Evolutionary conservation across 2,888 invertebrate species (phyloP).

Genomic region (Theodoxus fluviatilis): DNA sequence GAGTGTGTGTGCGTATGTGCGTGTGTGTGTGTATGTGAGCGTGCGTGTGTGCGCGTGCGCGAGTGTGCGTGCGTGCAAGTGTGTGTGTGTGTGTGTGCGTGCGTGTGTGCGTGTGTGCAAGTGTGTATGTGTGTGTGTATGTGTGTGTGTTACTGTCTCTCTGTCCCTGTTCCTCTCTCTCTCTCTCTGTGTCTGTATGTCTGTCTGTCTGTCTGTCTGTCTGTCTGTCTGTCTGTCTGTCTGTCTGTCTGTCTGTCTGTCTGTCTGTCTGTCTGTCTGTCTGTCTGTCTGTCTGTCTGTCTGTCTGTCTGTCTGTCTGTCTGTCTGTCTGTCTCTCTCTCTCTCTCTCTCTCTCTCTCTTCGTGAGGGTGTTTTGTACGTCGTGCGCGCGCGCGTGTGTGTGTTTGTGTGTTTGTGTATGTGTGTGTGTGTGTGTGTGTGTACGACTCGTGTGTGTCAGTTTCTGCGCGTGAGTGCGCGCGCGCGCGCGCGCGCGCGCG

Average conservation of each 20-base stretch:
- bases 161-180: conserved; percentile 5
- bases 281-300: conserved; percentile 13
- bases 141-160: not conserved
- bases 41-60: conserved; percentile 1
- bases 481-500: not conserved
- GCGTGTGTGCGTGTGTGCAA: conserved; percentile 13
- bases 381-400: not conserved
- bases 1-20: not conserved
- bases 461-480: not conserved
- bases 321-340: not conserved
- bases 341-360: not conserved
- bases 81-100: conserved; percentile 23
- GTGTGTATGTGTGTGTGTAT: conserved; percentile 13
- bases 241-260: not conserved
- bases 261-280: conserved; percentile 12
- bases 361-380: not conserved
- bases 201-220: conserved; percentile 4
- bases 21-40: not conserved
- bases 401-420: not conserved
- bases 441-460: not conserved
- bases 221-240: not conserved
- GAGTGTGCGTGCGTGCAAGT: conserved; percentile 10
- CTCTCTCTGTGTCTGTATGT: conserved; percentile 8
- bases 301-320: not conserved
- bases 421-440: not conserved